A percentile compares a stretch with the other conserved stretches of the same genome.
Conservation (phyloP, 64 coral and sea anemone genomes). For the Dendronephthya gigantea region DNA sequence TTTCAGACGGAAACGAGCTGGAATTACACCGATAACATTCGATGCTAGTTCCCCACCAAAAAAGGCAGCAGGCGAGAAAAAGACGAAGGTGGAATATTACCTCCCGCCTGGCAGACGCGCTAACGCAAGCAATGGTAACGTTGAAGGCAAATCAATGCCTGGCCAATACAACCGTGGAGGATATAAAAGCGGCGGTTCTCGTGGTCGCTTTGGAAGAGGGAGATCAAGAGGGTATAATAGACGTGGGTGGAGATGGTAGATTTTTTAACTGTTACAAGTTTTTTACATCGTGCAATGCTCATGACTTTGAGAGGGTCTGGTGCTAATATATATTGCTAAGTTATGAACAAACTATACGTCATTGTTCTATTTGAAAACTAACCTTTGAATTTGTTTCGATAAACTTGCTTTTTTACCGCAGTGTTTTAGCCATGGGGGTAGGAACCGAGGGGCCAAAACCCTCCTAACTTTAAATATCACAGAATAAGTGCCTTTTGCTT, state of each 20-base stretch:
- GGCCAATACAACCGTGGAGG: slow-evolving; percentile 28
- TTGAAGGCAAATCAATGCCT: slow-evolving; percentile 87
- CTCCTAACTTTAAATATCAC: too few relatives aligned
- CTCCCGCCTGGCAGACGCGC: slow-evolving; percentile 63
- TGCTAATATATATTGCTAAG: too few relatives aligned
- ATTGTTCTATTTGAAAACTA: too few relatives aligned
- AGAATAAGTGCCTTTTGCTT: too few relatives aligned
- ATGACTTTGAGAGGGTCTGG: too few relatives aligned
- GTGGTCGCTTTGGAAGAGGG: slow-evolving; percentile 44
- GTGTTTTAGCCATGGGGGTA: too few relatives aligned
- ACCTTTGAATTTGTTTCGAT: too few relatives aligned
- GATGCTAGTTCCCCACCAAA: slow-evolving; percentile 70
- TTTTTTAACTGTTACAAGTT: too few relatives aligned
- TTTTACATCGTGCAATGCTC: too few relatives aligned
- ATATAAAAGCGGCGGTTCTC: slow-evolving; percentile 30
- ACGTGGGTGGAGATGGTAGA: slow-evolving; percentile 7
- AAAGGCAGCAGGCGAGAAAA: slow-evolving; percentile 29
- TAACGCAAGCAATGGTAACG: slow-evolving; percentile 59
- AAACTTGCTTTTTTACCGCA: too few relatives aligned
- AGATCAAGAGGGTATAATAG: slow-evolving; percentile 4
- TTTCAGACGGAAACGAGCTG: slow-evolving; percentile 80
- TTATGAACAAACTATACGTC: too few relatives aligned
- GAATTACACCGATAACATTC: slow-evolving; percentile 92
- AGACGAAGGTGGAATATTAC: slow-evolving; percentile 47
- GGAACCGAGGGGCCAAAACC: too few relatives aligned